These are phyloP conservation scores for Eupithecia exiguata DNA, from an alignment of 2,888 invertebrate genomes.

Conservation along the genomic window DNA sequence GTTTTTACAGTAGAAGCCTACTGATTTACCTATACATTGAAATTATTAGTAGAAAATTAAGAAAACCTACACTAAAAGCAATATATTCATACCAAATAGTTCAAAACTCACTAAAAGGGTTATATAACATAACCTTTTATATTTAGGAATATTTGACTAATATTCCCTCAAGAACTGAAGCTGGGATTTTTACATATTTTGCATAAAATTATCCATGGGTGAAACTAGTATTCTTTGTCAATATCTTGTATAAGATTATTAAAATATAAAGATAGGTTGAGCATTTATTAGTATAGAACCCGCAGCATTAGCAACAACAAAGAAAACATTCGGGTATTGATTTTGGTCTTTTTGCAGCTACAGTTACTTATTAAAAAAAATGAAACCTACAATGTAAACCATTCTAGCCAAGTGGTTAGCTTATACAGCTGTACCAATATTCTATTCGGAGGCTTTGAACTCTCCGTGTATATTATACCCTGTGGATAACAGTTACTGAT, in stretches of 20 bases:
- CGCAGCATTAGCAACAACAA: background rate
- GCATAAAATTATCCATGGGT: background rate
- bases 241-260: background rate
- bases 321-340: background rate
- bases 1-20: background rate
- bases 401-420: slow-evolving; percentile 83
- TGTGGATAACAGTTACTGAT: slow-evolving; percentile 41
- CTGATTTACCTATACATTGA: background rate
- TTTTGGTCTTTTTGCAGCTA: background rate
- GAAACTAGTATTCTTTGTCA: background rate
- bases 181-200: background rate
- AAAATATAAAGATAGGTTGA: background rate
- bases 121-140: background rate
- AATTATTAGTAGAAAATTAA: background rate
- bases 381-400: slow-evolving; percentile 83
- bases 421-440: slow-evolving; percentile 82
- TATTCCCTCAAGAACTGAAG: background rate
- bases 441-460: slow-evolving; percentile 62
- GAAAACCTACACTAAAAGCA: background rate
- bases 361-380: background rate
- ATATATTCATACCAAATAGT: background rate
- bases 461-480: slow-evolving; percentile 42
- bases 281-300: background rate
- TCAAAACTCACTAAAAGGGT: background rate
- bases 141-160: background rate